Evolutionary conservation across 1,140 invertebrate species (phyloP).

Genomic region (Ephestia elutella): DNA sequence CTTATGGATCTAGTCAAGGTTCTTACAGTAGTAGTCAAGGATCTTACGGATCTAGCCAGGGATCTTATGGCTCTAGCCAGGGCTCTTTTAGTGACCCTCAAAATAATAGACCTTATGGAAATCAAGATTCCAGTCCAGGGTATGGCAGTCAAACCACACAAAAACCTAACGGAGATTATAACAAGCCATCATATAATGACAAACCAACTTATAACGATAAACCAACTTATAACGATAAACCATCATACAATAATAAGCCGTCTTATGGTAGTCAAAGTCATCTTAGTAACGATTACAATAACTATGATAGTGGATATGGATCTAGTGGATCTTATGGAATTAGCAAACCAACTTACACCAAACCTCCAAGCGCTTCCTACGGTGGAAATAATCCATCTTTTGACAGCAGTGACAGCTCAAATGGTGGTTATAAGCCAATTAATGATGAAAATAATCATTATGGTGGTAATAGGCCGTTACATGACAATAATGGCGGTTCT

Average conservation of each 20-base stretch:
- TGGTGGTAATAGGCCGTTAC: constrained; percentile 5
- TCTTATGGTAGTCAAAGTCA: constrained; percentile 6
- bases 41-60: constrained; percentile 16
- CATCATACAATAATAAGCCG: constrained; percentile 17
- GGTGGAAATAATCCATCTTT: neutral
- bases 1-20: constrained; percentile 6
- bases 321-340: neutral
- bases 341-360: constrained; percentile 15
- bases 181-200: constrained; percentile 9
- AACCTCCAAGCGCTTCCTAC: neutral
- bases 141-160: constrained; percentile 18
- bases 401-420: neutral
- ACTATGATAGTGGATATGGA: neutral
- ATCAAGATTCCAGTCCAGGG: constrained; percentile 1
- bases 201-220: constrained; percentile 15
- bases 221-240: constrained; percentile 20
- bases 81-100: constrained; percentile 13
- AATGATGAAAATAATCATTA: constrained; percentile 12
- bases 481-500: neutral
- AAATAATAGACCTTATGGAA: constrained; percentile 9
- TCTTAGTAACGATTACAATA: constrained; percentile 9
- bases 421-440: constrained; percentile 17
- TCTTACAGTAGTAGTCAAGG: constrained; percentile 14
- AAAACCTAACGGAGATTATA: neutral
- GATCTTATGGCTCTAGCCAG: constrained; percentile 14